These are phyloP conservation scores for Drosophila mulleri DNA, from an alignment of 2,888 invertebrate genomes.

Conservation along the genomic window DNA sequence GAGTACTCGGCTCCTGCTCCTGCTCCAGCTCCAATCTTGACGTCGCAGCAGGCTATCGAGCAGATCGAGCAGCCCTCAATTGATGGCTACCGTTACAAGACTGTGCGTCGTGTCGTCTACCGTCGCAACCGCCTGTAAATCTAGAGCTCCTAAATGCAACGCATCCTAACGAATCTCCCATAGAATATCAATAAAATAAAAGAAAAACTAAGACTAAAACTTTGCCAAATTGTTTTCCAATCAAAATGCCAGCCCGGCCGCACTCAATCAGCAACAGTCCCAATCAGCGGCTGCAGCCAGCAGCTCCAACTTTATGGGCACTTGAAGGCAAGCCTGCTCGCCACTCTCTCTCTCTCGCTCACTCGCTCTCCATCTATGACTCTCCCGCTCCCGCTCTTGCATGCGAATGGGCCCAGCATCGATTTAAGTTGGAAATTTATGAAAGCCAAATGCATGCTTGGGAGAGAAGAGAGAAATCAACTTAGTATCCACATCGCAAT, in stretches of 20 bases:
- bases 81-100: conserved; percentile 81
- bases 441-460: conserved; percentile 58
- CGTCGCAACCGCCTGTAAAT: conserved; percentile 71
- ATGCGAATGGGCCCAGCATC: neutral
- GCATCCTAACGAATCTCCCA: conserved; percentile 61
- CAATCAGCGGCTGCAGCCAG: conserved; percentile 41
- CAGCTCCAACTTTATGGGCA: conserved; percentile 44
- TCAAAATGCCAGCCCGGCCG: conserved; percentile 56
- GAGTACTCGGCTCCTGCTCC: conserved; percentile 17
- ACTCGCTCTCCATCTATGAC: too few species aligned
- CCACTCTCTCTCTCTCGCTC: neutral
- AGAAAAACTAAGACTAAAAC: conserved; percentile 55
- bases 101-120: conserved; percentile 80
- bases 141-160: neutral
- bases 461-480: conserved; percentile 62
- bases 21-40: conserved; percentile 18
- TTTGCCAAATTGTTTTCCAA: conserved; percentile 74
- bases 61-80: conserved; percentile 73
- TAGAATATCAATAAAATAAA: conserved; percentile 45
- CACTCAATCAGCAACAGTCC: conserved; percentile 59
- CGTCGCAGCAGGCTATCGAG: conserved; percentile 56
- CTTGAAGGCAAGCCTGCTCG: conserved; percentile 30
- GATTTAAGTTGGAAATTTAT: conserved; percentile 70
- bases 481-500: conserved; percentile 49
- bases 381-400: neutral